These are phyloP conservation scores for Sebastes goodei DNA, from an alignment of 2,797 vertebrate species.

Conservation along the genomic window DNA sequence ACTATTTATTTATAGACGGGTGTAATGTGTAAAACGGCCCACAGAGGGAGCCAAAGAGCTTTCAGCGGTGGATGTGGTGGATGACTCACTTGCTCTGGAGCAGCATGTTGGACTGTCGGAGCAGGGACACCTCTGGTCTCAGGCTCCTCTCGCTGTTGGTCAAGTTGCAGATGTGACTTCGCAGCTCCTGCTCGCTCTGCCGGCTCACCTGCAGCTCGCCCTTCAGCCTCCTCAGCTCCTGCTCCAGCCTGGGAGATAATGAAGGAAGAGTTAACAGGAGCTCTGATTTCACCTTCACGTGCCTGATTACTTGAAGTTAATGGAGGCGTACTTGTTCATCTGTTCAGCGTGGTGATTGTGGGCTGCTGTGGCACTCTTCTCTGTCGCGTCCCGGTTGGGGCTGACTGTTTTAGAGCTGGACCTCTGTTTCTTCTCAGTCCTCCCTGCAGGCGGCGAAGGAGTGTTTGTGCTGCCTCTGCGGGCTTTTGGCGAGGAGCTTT, in stretches of 20 bases:
- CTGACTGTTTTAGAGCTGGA: conserved; percentile 76
- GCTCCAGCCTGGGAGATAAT: conserved; percentile 76
- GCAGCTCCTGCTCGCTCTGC: conserved; percentile 85
- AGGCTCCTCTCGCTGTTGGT: conserved; percentile 87
- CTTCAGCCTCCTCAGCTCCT: conserved; percentile 82
- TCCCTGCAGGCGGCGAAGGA: conserved; percentile 66
- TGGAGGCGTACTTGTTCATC: conserved; percentile 72
- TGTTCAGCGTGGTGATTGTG: conserved; percentile 79
- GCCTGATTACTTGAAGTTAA: not conserved
- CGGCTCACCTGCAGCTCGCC: conserved; percentile 83
- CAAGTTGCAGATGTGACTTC: conserved; percentile 85
- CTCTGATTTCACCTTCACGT: not conserved
- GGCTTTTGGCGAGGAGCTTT: conserved; percentile 79
- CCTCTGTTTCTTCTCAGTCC: conserved; percentile 82
- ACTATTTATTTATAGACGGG: not conserved
- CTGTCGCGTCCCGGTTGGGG: conserved; percentile 69
- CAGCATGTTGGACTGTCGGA: conserved; percentile 86
- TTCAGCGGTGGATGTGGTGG: not conserved
- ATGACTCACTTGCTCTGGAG: conserved; percentile 86
- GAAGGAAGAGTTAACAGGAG: not conserved
- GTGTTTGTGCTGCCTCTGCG: conserved; percentile 69
- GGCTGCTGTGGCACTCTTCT: conserved; percentile 65
- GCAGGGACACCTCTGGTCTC: conserved; percentile 83
- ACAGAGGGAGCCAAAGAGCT: conserved; percentile 15
- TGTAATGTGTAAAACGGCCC: conserved; percentile 15